These are phyloP conservation scores for Psittacula cyanocephala DNA, from an alignment of 2,113 vertebrate species.

Conservation along the genomic window DNA sequence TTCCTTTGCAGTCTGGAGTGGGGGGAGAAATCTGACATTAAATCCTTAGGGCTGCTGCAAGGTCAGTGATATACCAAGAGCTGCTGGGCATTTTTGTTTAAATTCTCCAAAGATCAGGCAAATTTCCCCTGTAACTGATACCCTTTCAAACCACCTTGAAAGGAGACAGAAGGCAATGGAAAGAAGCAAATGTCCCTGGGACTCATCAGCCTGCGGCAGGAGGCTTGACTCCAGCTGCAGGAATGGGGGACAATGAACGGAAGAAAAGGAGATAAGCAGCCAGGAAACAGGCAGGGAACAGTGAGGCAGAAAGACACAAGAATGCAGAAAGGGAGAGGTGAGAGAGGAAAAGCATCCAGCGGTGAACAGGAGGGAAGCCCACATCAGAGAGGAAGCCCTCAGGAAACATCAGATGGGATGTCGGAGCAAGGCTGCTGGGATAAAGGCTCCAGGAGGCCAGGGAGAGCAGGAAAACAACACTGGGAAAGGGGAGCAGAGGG, in stretches of 20 bases:
- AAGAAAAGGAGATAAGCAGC: conserved; percentile 20
- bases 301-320: neutral
- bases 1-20: neutral
- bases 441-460: neutral
- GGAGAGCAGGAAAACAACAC: neutral
- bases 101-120: neutral
- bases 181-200: neutral
- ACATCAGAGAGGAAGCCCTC: neutral
- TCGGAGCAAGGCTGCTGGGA: neutral
- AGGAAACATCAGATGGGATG: neutral
- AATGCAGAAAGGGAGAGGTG: neutral
- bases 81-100: neutral
- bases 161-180: neutral
- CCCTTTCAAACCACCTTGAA: neutral
- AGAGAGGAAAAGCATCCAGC: neutral
- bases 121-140: neutral
- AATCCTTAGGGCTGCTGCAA: neutral
- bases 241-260: neutral
- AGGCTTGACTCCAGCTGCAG: neutral
- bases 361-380: neutral
- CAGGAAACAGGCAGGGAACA: neutral
- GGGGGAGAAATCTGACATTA: neutral
- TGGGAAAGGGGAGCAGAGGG: neutral
- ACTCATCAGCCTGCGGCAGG: fast-evolving
- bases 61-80: neutral